Percentiles rank a stretch among this genome's conserved stretches.
Evolutionary conservation across 2,113 vertebrate genomes (phyloP).

Genomic region (Elgaria multicarinata): DNA sequence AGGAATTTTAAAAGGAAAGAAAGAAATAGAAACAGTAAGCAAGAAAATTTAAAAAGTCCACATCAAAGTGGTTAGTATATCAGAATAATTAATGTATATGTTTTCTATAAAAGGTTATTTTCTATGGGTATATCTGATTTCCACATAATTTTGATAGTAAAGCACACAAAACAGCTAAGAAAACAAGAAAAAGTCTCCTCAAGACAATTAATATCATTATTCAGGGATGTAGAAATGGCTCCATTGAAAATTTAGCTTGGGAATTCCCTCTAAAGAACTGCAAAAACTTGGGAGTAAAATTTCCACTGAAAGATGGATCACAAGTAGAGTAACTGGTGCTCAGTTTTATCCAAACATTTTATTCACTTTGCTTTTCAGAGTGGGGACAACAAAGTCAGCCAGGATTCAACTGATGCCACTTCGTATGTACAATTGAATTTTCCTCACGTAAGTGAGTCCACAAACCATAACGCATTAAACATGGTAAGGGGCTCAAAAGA

Average conservation of each 20-base stretch:
- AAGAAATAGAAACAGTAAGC: conserved; percentile 20
- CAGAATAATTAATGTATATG: conserved; percentile 1
- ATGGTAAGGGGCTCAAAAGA: neutral
- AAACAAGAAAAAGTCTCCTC: conserved; percentile 5
- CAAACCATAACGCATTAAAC: neutral
- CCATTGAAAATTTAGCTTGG: conserved; percentile 1
- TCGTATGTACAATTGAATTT: neutral
- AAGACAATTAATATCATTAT: neutral
- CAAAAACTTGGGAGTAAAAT: neutral
- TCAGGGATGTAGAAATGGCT: neutral
- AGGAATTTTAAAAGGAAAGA: conserved; percentile 20
- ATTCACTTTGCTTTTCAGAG: conserved; percentile 14
- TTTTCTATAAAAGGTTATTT: conserved; percentile 2
- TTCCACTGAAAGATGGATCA: conserved; percentile 5
- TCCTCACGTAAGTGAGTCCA: neutral
- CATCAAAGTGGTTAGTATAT: conserved; percentile 23
- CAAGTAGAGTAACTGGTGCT: neutral
- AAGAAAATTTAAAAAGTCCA: conserved; percentile 16
- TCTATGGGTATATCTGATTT: conserved; percentile 10
- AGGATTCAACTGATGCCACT: neutral
- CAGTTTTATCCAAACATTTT: neutral
- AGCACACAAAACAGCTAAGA: neutral
- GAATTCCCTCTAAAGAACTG: conserved; percentile 9
- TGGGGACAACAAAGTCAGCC: neutral
- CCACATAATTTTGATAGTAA: neutral